Percentiles rank a stretch among this genome's conserved stretches.
Evolutionary conservation across 2,888 invertebrate genomes (phyloP).

Genomic region (Girardia tigrina): DNA sequence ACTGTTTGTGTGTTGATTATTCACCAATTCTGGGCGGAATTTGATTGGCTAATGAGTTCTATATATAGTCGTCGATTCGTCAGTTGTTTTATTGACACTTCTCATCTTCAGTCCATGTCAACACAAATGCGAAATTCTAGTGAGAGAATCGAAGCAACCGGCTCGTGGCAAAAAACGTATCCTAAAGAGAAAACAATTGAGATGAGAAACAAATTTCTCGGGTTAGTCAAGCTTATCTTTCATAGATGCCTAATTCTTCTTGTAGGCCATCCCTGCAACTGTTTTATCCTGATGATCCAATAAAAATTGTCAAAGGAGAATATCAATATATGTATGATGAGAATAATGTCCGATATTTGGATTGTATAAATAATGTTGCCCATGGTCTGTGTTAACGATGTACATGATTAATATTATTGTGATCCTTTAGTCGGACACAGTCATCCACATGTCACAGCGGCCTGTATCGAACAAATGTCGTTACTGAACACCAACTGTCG

Average conservation of each 20-base stretch:
- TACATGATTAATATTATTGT: background rate
- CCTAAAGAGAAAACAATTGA: slow-evolving; percentile 2
- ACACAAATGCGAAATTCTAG: background rate
- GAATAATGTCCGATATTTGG: slow-evolving; percentile 70
- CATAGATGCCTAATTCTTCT: too few species aligned
- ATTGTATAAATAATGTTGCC: slow-evolving; percentile 96
- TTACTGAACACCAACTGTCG: slow-evolving; percentile 82
- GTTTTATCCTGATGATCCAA: slow-evolving; percentile 76
- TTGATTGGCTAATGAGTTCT: too few species aligned
- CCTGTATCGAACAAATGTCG: slow-evolving; percentile 76
- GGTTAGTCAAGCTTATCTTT: background rate
- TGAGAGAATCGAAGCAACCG: background rate
- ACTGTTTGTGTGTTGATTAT: too few species aligned
- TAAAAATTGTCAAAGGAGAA: slow-evolving; percentile 78
- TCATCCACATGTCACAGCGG: slow-evolving; percentile 79
- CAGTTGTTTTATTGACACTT: too few species aligned
- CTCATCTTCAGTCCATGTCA: too few species aligned
- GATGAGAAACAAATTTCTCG: background rate
- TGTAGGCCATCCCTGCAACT: slow-evolving; percentile 82
- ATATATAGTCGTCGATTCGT: too few species aligned
- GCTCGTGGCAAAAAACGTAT: background rate
- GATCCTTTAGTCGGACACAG: slow-evolving; percentile 75
- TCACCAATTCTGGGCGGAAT: too few species aligned
- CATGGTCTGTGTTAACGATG: slow-evolving; percentile 62
- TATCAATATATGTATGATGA: slow-evolving; percentile 95